Base-by-base conservation (phyloP, 1,140 invertebrate species). In the Saccostrea echinata region DNA sequence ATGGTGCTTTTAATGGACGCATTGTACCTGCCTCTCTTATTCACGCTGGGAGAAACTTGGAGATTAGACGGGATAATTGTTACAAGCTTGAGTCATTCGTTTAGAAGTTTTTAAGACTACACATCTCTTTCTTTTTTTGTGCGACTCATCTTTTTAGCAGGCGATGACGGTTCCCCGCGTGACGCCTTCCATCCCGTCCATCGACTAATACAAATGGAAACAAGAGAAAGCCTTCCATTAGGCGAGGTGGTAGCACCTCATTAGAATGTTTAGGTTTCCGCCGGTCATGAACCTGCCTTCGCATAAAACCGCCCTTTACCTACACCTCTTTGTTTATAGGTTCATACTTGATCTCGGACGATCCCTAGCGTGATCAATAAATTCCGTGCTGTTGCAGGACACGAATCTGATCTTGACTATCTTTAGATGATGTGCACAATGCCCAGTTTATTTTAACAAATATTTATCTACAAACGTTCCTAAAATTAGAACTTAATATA, bases 151-250 rank as follows among this genome's bases (percentile, higher is more conserved):
- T 76, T 76, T 30, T 76, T 35, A 27, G 24, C 68, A 30, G 68
- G 27, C 24, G 24, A 76, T 76, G 68, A 30, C 33, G 27, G 30
- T 3, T 30, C 12, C 13, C 68, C 4, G 68, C 68, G 27, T 27
- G 68, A 76, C 68, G 27, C 12, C 30, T 30, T 30, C 16, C 27
- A 11, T 33, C 68, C 68, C 68, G 68, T 35, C 27, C 68, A 76
- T 3, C 18, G 57, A 21, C 16, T n/a, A 30, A 76, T 21, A 61
- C 55, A 61, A 61, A 61, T 21, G 55, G 55, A 61, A 61, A 61
- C 55, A 61, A 76, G 68, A 76, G 68, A 76, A 76, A 76, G 27
- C 27, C 13, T 76, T 33, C 30, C 27, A 76, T 76, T 76, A 76
- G 43, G 4, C 27, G 68, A 76, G 55, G 30, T 76, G 8, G 68